Conservation (phyloP, 37 sponge, comb jelly and placozoan genomes). For the Crambe crambe region DNA sequence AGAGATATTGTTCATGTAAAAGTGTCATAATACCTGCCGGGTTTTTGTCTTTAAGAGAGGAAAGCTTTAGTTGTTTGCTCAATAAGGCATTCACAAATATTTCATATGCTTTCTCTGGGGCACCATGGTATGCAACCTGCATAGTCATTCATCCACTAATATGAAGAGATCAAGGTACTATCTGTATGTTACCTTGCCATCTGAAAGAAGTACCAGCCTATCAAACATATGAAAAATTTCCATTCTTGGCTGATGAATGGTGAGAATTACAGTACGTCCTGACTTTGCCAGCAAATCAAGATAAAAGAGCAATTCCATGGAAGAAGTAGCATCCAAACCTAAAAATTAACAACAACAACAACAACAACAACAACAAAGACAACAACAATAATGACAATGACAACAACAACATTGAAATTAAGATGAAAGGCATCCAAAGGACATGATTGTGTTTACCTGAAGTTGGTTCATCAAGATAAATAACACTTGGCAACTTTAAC, state of each 20-base stretch:
- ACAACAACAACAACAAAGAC: background rate
- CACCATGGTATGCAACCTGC: constrained; percentile 72
- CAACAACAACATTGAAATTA: no score
- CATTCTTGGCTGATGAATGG: constrained; percentile 81
- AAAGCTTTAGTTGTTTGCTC: constrained; percentile 34
- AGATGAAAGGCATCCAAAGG: no score
- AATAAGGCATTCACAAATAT: constrained; percentile 64
- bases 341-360: background rate
- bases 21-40: constrained; percentile 32
- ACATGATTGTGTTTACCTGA: constrained; percentile 69
- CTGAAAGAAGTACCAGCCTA: constrained; percentile 62
- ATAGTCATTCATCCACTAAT: no score
- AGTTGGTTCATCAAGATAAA: constrained; percentile 90
- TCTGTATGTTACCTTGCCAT: constrained; percentile 69
- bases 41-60: constrained; percentile 59
- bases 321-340: constrained; percentile 80
- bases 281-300: constrained; percentile 68
- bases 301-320: constrained; percentile 74
- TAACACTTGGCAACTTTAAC: constrained; percentile 69
- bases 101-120: constrained; percentile 75
- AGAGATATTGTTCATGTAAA: background rate
- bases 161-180: background rate
- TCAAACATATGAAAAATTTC: constrained; percentile 85
- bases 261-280: constrained; percentile 77
- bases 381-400: background rate